Percentiles rank a stretch among this genome's conserved stretches.
Evolutionary conservation across 2,113 vertebrate species (phyloP).

Genomic region (Thermophis baileyi): DNA sequence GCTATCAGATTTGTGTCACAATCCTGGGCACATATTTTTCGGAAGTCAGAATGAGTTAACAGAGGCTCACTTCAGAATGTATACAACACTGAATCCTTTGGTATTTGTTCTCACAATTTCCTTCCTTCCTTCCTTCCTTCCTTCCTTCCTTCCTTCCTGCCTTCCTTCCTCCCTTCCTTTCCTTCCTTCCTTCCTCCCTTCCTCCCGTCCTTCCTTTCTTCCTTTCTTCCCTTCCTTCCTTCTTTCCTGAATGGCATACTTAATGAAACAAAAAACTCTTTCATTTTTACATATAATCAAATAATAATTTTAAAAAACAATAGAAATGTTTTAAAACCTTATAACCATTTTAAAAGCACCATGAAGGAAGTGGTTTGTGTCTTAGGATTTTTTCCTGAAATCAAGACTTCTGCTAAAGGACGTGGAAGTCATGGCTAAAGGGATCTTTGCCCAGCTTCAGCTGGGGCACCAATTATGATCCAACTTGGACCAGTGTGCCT

Average conservation of each 20-base stretch:
- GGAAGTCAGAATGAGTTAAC: neutral
- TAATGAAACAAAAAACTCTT: neutral
- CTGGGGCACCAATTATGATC: neutral
- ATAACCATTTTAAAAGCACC: neutral
- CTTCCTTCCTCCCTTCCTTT: neutral
- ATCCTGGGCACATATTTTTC: neutral
- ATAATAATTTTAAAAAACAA: neutral
- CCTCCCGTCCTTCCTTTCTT: neutral
- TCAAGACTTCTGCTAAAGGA: neutral
- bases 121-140: neutral
- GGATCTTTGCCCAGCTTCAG: neutral
- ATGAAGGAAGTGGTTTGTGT: neutral
- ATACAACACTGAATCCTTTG: neutral
- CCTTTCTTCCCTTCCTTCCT: neutral
- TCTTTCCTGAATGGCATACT: neutral
- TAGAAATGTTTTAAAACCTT: neutral
- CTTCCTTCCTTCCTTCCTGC: neutral
- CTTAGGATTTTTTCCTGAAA: neutral
- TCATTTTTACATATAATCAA: neutral
- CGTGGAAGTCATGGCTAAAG: neutral
- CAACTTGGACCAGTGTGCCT: neutral
- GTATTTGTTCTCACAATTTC: neutral
- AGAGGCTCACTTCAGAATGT: neutral
- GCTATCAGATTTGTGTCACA: neutral
- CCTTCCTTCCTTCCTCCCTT: neutral